phyloP scores from a whole-genome alignment of 2,888 invertebrate species.

The Notocelia uddmanniana region DNA sequence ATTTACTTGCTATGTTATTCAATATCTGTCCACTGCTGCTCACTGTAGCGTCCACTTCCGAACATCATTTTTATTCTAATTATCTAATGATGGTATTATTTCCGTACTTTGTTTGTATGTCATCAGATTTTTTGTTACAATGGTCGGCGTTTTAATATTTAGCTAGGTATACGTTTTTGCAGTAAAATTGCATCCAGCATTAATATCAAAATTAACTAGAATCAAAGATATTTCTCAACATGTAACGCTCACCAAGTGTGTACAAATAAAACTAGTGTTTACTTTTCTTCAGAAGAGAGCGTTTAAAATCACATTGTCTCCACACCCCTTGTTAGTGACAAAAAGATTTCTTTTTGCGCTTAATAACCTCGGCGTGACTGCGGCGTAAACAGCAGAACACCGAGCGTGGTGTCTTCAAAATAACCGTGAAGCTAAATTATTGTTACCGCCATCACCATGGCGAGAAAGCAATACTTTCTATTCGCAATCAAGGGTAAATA shows the following conservation, averaged over 20 bases:
- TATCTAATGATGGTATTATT: neutral
- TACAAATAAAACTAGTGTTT: slow-evolving; percentile 26
- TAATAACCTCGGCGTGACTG: slow-evolving; percentile 44
- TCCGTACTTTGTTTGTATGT: slow-evolving; percentile 1
- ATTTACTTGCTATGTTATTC: slow-evolving; percentile 29
- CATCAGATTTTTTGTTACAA: neutral
- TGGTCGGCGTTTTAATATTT: neutral
- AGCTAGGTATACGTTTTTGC: neutral
- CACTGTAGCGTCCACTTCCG: slow-evolving; percentile 35
- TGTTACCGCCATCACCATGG: slow-evolving; percentile 61
- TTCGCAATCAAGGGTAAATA: slow-evolving; percentile 70
- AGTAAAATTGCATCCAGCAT: too few relatives aligned
- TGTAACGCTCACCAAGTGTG: neutral
- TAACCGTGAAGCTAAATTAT: slow-evolving; percentile 67
- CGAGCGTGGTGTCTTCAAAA: slow-evolving; percentile 61
- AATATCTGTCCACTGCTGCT: slow-evolving; percentile 29
- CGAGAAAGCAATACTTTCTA: slow-evolving; percentile 78
- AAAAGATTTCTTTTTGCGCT: slow-evolving; percentile 51
- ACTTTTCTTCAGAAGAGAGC: slow-evolving; percentile 50
- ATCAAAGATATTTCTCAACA: neutral
- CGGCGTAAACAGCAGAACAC: slow-evolving; percentile 41
- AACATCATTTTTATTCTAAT: slow-evolving; percentile 22
- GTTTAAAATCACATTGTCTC: slow-evolving; percentile 51
- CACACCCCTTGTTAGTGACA: slow-evolving; percentile 51
- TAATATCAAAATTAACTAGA: too few relatives aligned